A percentile compares a stretch with the other conserved stretches of the same genome.
Evolutionary conservation across 2,888 invertebrate species (phyloP).

Genomic region (Acanthacorydalis orientalis): DNA sequence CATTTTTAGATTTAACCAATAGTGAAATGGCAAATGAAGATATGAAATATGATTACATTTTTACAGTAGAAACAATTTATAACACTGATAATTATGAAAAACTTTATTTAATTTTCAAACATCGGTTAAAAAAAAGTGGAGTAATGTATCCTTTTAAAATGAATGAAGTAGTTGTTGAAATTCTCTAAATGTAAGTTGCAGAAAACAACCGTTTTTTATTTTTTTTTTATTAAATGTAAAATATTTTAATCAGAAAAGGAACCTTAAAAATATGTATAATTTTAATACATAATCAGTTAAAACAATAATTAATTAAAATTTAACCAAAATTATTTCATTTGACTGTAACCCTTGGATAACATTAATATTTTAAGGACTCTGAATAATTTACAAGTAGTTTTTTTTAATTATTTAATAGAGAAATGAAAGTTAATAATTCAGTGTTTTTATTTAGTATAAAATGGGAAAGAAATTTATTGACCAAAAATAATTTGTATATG

Average conservation of each 20-base stretch:
- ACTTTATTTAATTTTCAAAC: slow-evolving; percentile 48
- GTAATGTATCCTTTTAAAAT: slow-evolving; percentile 36
- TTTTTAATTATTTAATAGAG: background rate
- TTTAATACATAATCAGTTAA: too few species aligned
- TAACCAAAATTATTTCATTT: too few species aligned
- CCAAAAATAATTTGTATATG: background rate
- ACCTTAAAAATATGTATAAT: too few species aligned
- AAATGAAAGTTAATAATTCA: background rate
- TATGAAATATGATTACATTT: slow-evolving; percentile 60
- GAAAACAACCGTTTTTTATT: too few species aligned
- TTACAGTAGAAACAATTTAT: slow-evolving; percentile 90
- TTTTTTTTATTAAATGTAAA: too few species aligned
- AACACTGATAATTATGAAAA: slow-evolving; percentile 65
- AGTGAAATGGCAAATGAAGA: slow-evolving; percentile 37
- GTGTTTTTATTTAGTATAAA: too few species aligned
- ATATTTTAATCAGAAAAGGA: too few species aligned
- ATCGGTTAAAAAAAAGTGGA: slow-evolving; percentile 43
- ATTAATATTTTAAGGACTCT: too few species aligned
- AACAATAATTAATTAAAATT: too few species aligned
- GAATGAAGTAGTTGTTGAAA: too few species aligned
- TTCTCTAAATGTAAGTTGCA: too few species aligned
- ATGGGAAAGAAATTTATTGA: background rate
- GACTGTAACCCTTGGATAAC: too few species aligned
- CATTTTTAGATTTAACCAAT: slow-evolving; percentile 25
- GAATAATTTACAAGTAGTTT: background rate